A percentile compares a stretch with the other conserved stretches of the same genome.
These are phyloP conservation scores for Allacma fusca DNA, from an alignment of 2,888 invertebrate genomes.

Conservation along the genomic window DNA sequence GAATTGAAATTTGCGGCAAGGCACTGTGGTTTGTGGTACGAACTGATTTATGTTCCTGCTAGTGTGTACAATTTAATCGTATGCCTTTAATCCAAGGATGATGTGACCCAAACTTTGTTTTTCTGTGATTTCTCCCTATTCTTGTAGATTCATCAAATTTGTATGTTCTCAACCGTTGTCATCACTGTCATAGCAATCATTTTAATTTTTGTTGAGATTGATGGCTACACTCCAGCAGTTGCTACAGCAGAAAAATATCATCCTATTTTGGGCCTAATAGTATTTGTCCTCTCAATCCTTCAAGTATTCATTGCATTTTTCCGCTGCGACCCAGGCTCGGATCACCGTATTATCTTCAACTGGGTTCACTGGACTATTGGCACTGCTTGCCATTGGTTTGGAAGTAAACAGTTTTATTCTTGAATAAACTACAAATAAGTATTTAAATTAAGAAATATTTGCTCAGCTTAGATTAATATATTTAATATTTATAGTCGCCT, in stretches of 20 bases:
- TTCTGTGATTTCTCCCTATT: not conserved
- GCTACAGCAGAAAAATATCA: constrained; percentile 36
- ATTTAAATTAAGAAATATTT: constrained; percentile 8
- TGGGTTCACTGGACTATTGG: constrained; percentile 91
- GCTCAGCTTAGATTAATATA: not conserved
- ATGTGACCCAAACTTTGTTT: not conserved
- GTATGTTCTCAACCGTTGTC: constrained; percentile 83
- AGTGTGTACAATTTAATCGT: no score
- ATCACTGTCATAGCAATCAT: constrained; percentile 81
- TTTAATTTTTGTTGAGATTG: constrained; percentile 77
- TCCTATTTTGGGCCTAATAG: constrained; percentile 76
- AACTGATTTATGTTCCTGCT: no score
- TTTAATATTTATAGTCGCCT: constrained; percentile 66
- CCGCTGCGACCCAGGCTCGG: constrained; percentile 84
- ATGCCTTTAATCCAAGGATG: constrained; percentile 61
- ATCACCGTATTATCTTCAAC: constrained; percentile 84
- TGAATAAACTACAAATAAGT: not conserved
- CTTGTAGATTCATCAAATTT: constrained; percentile 81
- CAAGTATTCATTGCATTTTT: constrained; percentile 88
- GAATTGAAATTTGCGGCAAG: constrained; percentile 80
- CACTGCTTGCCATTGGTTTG: constrained; percentile 85
- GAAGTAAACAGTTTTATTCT: constrained; percentile 71
- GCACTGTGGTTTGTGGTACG: constrained; percentile 94
- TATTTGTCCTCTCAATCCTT: constrained; percentile 80
- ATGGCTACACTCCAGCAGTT: not conserved